These are phyloP conservation scores for human DNA, from an alignment of 2,113 vertebrate genomes.

Conservation along the genomic window DNA sequence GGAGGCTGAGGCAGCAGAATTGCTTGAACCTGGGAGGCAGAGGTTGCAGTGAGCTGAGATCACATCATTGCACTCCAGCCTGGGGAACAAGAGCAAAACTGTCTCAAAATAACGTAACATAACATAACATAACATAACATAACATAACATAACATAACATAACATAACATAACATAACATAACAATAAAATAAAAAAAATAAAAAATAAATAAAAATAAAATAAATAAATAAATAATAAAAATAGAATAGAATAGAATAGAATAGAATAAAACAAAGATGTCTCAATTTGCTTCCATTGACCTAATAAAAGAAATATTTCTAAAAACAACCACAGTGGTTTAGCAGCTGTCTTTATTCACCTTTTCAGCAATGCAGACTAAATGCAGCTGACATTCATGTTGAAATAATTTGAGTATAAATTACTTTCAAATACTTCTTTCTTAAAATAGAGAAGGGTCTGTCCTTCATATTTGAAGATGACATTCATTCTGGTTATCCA, in stretches of 20 bases:
- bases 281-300: background rate
- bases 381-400: background rate
- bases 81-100: too few relatives aligned
- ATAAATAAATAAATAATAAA: too few relatives aligned
- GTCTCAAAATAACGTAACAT: background rate
- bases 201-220: too few relatives aligned
- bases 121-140: too few relatives aligned
- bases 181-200: too few relatives aligned
- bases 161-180: too few relatives aligned
- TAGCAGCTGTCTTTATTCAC: background rate
- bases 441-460: conserved; percentile 37
- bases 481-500: conserved; percentile 10
- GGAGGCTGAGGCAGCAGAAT: too few relatives aligned
- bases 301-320: background rate
- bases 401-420: background rate
- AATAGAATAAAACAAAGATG: background rate
- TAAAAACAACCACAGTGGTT: background rate
- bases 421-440: conserved; percentile 40
- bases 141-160: too few relatives aligned
- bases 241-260: too few relatives aligned
- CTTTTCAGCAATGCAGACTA: conserved; percentile 11
- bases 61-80: too few relatives aligned
- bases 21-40: too few relatives aligned
- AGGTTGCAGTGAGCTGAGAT: too few relatives aligned
- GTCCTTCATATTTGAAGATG: conserved; percentile 9